Evolutionary conservation across 2,888 invertebrate genomes (phyloP).

Genomic region (Rhamnusium bicolor): DNA sequence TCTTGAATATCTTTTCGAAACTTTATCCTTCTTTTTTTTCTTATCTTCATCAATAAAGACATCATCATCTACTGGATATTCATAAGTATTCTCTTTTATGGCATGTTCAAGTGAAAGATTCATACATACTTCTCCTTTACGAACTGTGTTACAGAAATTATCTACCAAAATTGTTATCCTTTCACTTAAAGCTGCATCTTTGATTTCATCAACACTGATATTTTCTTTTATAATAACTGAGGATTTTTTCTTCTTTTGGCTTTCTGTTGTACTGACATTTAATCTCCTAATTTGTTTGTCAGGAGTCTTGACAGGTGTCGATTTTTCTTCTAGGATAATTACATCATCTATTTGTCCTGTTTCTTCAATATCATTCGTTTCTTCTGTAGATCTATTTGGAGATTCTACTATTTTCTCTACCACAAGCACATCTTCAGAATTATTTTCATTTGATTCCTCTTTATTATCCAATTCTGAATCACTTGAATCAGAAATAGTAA

Average conservation of each 20-base stretch:
- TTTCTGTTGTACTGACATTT: not conserved
- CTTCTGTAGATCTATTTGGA: not conserved
- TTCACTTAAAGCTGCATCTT: conserved; percentile 57
- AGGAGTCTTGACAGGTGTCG: not conserved
- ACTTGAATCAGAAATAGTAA: conserved; percentile 38
- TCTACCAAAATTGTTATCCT: conserved; percentile 61
- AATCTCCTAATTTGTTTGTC: not conserved
- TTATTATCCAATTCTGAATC: not conserved
- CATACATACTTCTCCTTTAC: conserved; percentile 56
- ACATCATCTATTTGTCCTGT: conserved; percentile 39
- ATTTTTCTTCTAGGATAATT: not conserved
- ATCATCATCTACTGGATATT: not conserved
- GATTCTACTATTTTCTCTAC: not conserved
- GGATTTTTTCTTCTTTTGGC: conserved; percentile 46
- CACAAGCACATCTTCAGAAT: not conserved
- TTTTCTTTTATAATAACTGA: conserved; percentile 65
- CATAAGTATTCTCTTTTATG: conserved; percentile 7
- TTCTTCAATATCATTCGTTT: conserved; percentile 12
- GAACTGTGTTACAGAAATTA: conserved; percentile 59
- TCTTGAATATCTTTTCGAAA: not conserved
- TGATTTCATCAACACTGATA: conserved; percentile 58
- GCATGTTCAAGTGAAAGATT: conserved; percentile 61
- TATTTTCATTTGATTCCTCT: no score
- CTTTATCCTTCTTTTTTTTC: not conserved
- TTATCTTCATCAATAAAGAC: not conserved